phyloP scores from a whole-genome alignment of 2,113 vertebrate species.

The Rana temporaria region DNA sequence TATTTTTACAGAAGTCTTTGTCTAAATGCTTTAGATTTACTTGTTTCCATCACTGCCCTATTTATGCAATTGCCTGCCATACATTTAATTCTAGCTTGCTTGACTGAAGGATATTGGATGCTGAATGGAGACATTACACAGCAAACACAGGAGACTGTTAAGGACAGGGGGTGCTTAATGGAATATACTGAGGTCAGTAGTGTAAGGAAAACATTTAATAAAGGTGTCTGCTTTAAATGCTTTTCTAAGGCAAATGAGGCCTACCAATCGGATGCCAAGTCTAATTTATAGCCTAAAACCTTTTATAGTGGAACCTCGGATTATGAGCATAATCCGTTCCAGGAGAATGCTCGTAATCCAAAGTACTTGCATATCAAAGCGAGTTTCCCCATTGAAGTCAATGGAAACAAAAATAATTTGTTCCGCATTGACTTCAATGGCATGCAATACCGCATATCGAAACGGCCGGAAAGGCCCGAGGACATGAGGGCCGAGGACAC shows the following conservation, averaged over 20 bases:
- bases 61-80: slow-evolving; percentile 13
- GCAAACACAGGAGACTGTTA: slow-evolving; percentile 12
- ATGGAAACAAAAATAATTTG: no score
- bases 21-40: slow-evolving; percentile 42
- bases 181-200: background rate
- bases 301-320: no score
- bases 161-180: slow-evolving; percentile 7
- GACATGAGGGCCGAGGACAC: no score
- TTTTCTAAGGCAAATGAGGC: background rate
- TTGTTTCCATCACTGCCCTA: slow-evolving; percentile 18
- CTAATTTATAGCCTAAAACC: background rate
- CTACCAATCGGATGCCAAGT: background rate
- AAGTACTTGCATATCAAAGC: no score
- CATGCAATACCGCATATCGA: no score
- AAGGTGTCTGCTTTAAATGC: background rate
- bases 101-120: slow-evolving; percentile 24
- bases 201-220: background rate
- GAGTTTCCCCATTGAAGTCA: no score
- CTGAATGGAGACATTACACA: background rate
- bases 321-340: no score
- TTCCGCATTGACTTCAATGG: no score
- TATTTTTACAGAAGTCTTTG: slow-evolving; percentile 31
- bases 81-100: slow-evolving; percentile 32
- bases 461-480: no score
- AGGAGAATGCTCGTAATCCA: no score